These are phyloP conservation scores for Penelope pileata DNA, from an alignment of 2,113 vertebrate species.

Conservation along the genomic window DNA sequence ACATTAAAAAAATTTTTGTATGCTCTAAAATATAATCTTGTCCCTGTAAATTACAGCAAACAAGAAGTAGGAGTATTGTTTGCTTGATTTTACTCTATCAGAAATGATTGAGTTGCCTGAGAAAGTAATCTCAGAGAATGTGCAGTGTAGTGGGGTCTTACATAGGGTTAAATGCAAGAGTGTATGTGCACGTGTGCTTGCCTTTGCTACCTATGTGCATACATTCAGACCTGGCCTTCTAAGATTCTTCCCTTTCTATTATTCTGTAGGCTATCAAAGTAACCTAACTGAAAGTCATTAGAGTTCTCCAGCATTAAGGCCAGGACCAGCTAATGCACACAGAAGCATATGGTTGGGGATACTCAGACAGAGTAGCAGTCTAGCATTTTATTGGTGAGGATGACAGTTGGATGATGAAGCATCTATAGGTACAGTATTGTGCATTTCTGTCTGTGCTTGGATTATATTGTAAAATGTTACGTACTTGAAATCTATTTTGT, in stretches of 20 bases:
- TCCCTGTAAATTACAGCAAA: conserved; percentile 15
- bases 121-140: conserved; percentile 38
- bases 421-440: conserved; percentile 80
- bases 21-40: conserved; percentile 1
- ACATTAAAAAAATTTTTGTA: background rate
- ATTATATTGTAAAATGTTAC: conserved; percentile 77
- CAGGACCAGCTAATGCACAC: background rate
- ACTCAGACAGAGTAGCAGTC: conserved; percentile 11
- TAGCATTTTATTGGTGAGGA: conserved; percentile 54
- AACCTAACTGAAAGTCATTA: background rate
- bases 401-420: conserved; percentile 56
- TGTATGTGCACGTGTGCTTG: background rate
- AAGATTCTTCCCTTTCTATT: background rate
- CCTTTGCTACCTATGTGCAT: conserved; percentile 29
- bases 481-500: conserved; percentile 82
- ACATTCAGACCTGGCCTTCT: background rate
- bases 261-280: background rate
- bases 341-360: background rate
- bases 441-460: conserved; percentile 81
- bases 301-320: background rate
- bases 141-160: conserved; percentile 32
- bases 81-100: conserved; percentile 31
- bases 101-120: conserved; percentile 43
- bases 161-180: conserved; percentile 52
- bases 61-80: background rate